Evolutionary conservation across 2,888 invertebrate genomes (phyloP).

Genomic region (Emesis russula): DNA sequence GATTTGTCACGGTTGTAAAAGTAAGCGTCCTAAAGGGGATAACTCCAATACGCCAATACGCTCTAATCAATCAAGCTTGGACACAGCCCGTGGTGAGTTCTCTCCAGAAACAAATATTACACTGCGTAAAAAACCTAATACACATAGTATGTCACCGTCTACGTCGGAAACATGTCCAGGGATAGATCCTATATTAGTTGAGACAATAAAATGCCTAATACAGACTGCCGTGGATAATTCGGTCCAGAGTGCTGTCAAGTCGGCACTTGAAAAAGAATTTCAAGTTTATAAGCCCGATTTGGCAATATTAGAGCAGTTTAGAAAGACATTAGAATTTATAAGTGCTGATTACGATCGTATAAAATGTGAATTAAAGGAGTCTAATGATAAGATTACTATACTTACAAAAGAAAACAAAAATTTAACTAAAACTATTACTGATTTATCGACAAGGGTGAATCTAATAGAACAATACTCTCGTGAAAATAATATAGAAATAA

Average conservation of each 20-base stretch:
- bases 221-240: neutral
- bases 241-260: neutral
- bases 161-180: neutral
- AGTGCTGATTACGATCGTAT: neutral
- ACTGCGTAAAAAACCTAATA: neutral
- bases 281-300: neutral
- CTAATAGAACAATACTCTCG: slow-evolving; percentile 24
- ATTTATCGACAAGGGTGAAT: neutral
- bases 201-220: neutral
- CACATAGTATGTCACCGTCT: neutral
- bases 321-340: neutral
- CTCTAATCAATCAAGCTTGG: neutral
- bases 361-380: no score
- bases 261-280: neutral
- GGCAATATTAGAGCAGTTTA: neutral
- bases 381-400: neutral
- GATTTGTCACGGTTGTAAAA: neutral
- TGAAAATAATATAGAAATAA: slow-evolving; percentile 49
- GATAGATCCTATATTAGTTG: neutral
- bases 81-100: neutral
- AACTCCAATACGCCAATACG: slow-evolving; percentile 1
- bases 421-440: neutral
- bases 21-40: slow-evolving; percentile 1
- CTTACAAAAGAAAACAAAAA: neutral
- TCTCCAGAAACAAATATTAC: neutral